A percentile compares a stretch with the other conserved stretches of the same genome.
These are phyloP conservation scores for Hycleus cichorii DNA, from an alignment of 1,140 invertebrate genomes.

Conservation along the genomic window DNA sequence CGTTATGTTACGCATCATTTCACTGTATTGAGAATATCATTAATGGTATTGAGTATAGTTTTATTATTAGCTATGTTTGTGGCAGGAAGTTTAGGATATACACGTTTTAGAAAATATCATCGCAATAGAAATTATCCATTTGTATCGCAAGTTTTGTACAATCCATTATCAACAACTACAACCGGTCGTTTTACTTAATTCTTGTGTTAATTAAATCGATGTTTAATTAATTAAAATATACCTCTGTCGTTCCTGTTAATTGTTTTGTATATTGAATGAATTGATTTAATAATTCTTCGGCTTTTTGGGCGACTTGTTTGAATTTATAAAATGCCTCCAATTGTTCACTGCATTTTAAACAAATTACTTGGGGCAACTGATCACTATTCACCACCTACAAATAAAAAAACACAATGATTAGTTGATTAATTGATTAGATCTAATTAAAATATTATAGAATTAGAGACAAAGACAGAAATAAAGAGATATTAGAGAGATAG, in stretches of 20 bases:
- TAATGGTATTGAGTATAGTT: conserved; percentile 4
- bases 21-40: neutral
- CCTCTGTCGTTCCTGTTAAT: conserved; percentile 47
- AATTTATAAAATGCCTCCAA: conserved; percentile 51
- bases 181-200: neutral
- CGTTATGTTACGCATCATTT: neutral
- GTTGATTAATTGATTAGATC: neutral
- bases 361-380: conserved; percentile 50
- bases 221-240: conserved; percentile 23
- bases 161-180: neutral
- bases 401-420: conserved; percentile 1
- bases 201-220: neutral
- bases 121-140: neutral
- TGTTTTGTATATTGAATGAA: conserved; percentile 50
- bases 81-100: neutral
- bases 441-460: neutral
- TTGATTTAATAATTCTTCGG: conserved; percentile 50
- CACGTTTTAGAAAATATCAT: conserved; percentile 2
- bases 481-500: too few relatives aligned
- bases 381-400: conserved; percentile 51
- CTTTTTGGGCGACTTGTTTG: conserved; percentile 49
- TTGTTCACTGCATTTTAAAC: conserved; percentile 49
- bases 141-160: neutral
- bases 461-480: neutral
- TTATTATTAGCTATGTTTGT: neutral